These are phyloP conservation scores for Gymnoscopelus microlampas DNA, from an alignment of 2,797 vertebrate genomes.

Conservation along the genomic window DNA sequence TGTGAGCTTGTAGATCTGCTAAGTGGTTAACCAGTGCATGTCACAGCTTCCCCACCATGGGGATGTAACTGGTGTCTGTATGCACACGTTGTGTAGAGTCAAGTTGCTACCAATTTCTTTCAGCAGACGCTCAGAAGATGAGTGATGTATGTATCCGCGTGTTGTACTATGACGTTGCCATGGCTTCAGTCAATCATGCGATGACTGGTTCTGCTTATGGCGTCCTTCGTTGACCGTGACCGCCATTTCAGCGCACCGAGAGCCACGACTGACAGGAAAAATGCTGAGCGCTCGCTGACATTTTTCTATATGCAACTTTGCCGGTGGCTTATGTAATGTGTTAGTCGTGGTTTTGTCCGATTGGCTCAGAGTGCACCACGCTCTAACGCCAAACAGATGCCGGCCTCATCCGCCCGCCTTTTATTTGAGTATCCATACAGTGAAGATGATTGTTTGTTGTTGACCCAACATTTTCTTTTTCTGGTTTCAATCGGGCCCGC, in stretches of 20 bases:
- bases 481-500: slow-evolving; percentile 55
- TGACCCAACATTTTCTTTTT: slow-evolving; percentile 47
- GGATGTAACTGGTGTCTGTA: neutral
- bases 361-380: slow-evolving; percentile 44
- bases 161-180: neutral
- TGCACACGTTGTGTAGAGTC: neutral
- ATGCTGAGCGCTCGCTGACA: neutral
- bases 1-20: too few species aligned
- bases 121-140: neutral
- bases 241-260: slow-evolving; percentile 9
- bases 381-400: slow-evolving; percentile 72
- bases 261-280: slow-evolving; percentile 6
- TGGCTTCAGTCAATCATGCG: slow-evolving; percentile 23
- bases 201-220: slow-evolving; percentile 25
- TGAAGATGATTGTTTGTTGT: slow-evolving; percentile 23
- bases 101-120: slow-evolving; percentile 10
- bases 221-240: slow-evolving; percentile 27
- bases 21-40: too few species aligned
- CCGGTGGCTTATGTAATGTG: slow-evolving; percentile 45
- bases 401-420: slow-evolving; percentile 44
- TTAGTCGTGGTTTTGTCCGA: slow-evolving; percentile 60
- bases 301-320: slow-evolving; percentile 21
- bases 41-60: too few species aligned
- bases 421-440: slow-evolving; percentile 51
- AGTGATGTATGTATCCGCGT: neutral